Evolutionary conservation across 2,888 invertebrate genomes (phyloP), one percentile per base, ranked within the genome.

Genomic region (Girardia tigrina): DNA sequence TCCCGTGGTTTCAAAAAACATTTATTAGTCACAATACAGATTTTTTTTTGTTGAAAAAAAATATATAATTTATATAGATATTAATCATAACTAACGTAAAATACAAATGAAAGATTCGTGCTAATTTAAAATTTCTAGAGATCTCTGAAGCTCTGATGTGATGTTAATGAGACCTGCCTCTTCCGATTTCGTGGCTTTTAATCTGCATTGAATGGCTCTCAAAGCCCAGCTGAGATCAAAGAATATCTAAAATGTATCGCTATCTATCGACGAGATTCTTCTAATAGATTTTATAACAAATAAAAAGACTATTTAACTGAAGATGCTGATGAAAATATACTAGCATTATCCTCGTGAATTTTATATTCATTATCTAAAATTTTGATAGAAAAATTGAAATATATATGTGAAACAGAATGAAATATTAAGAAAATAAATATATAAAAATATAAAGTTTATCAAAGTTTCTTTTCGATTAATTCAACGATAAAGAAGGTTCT

Each of bases 11-110:
- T 56, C 56, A 56, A 56, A 4, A 12, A 56, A n/a, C n/a, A 12
- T 56, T 56, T 56, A 56, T 56, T 56, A 56, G 56, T 56, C 56
- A 56, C n/a, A n/a, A n/a, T n/a, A n/a, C n/a, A n/a, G n/a, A n/a
- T n/a, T n/a, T n/a, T n/a, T n/a, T n/a, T n/a, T 56, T 56, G 56
- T 20, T 56, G 23, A n/a, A 56, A 23, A 56, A 23, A 56, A 23
- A 56, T 56, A 20, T 16, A 56, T n/a, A 56, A 8, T 56, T n/a
- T 56, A 56, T 56, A 4, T 12, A 56, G n/a, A 56, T 20, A 56
- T 56, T 56, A 56, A 56, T 56, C 20, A 56, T 56, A 56, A 56
- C 56, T 56, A 56, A 20, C 56, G 23, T 56, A 56, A 56, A 56
- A 56, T 56, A 56, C 56, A 56, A 56, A 56, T 56, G 56, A 56